A percentile compares a stretch with the other conserved stretches of the same genome.
Conservation (phyloP, 2,797 vertebrate genomes). For the Pseudomugil gertrudae region DNA sequence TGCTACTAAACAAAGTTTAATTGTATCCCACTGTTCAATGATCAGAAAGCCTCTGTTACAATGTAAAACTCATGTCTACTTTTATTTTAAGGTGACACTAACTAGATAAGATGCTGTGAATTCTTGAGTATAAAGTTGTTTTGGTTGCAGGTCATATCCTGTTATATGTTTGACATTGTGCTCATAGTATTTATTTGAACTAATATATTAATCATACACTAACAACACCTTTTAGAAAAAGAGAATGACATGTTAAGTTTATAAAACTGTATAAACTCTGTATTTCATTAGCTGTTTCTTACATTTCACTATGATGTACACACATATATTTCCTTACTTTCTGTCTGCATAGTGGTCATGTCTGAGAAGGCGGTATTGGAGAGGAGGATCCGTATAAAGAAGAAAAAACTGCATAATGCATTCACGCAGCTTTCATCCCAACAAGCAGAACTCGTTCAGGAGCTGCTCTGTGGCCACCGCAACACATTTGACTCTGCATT, state of each 20-base stretch:
- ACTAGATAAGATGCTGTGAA: background rate
- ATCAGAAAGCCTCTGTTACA: background rate
- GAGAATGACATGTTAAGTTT: background rate
- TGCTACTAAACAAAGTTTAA: background rate
- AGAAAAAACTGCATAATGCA: constrained; percentile 58
- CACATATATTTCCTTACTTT: background rate
- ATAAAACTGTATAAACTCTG: background rate
- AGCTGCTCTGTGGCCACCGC: constrained; percentile 77
- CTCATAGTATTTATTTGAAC: too few relatives aligned
- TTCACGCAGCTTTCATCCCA: constrained; percentile 67
- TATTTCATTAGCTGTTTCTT: background rate
- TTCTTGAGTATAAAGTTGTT: background rate
- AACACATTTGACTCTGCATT: constrained; percentile 82
- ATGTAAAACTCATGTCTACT: background rate
- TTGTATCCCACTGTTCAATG: background rate
- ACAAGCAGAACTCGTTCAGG: constrained; percentile 74
- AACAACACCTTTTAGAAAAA: background rate
- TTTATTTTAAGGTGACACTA: background rate
- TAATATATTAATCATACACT: background rate
- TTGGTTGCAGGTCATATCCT: background rate
- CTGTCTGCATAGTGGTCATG: constrained; percentile 84
- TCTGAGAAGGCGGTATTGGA: constrained; percentile 81
- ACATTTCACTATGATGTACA: background rate
- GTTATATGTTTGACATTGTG: background rate
- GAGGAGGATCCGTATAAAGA: constrained; percentile 79